These are phyloP conservation scores for Gymnogyps californianus DNA, from an alignment of 2,113 vertebrate genomes.

Conservation along the genomic window DNA sequence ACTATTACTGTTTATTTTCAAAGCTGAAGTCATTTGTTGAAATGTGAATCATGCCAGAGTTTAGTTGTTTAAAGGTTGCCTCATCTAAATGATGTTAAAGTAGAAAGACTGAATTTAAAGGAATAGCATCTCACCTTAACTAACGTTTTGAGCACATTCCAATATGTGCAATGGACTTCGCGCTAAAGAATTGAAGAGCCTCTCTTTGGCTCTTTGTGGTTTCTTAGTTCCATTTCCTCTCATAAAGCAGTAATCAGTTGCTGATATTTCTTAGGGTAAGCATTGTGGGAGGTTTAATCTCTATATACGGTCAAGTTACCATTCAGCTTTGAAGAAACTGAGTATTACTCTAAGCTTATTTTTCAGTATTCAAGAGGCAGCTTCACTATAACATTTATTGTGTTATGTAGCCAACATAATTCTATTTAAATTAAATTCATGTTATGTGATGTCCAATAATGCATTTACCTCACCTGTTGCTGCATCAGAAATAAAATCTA, in stretches of 20 bases:
- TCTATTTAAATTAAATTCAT: background rate
- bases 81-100: background rate
- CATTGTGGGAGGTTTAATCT: background rate
- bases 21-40: conserved; percentile 60
- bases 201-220: background rate
- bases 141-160: background rate
- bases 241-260: background rate
- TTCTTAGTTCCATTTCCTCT: background rate
- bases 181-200: background rate
- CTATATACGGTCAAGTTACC: background rate
- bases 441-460: background rate
- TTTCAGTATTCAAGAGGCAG: background rate
- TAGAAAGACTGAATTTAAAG: background rate
- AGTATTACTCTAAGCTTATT: background rate
- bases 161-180: background rate
- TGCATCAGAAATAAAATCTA: background rate
- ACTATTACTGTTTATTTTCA: conserved; percentile 40
- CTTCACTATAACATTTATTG: background rate
- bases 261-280: background rate
- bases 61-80: background rate
- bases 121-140: background rate
- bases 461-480: background rate
- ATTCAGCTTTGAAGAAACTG: background rate
- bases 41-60: background rate
- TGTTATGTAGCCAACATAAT: background rate